Evolutionary conservation across 2,888 invertebrate genomes (phyloP).

Genomic region (Acanthoscelides obtectus): DNA sequence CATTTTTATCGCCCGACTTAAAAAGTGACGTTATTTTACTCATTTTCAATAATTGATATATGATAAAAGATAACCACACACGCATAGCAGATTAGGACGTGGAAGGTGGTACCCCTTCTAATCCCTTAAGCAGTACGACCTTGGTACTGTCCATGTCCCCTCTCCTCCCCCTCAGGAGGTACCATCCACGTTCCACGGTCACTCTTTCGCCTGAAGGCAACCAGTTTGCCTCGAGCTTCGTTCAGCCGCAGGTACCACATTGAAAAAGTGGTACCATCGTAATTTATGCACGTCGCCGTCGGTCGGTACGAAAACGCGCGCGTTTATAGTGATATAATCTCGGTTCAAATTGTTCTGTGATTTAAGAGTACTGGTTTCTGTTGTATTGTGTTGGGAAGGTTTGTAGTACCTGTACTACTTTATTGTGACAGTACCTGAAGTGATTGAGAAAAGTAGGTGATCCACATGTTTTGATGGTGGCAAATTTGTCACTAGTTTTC

Average conservation of each 20-base stretch:
- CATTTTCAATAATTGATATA: too few relatives aligned
- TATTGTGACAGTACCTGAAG: background rate
- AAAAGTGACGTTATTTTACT: too few relatives aligned
- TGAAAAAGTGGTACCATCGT: slow-evolving; percentile 3
- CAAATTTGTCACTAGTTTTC: background rate
- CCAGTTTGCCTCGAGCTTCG: slow-evolving; percentile 45
- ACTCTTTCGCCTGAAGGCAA: slow-evolving; percentile 44
- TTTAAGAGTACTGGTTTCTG: background rate
- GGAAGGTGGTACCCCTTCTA: too few relatives aligned
- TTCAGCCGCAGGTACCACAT: slow-evolving; percentile 28
- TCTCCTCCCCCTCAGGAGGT: slow-evolving; percentile 15
- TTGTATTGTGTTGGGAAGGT: background rate
- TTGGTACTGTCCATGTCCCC: too few relatives aligned
- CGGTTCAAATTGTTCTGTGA: background rate
- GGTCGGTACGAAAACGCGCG: background rate
- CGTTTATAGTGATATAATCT: background rate
- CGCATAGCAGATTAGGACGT: too few relatives aligned
- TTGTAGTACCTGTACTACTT: background rate
- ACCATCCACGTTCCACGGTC: slow-evolving; percentile 32
- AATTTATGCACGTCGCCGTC: slow-evolving; percentile 22
- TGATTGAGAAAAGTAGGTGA: background rate
- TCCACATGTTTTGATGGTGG: background rate
- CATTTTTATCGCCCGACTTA: too few relatives aligned
- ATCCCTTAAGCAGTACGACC: too few relatives aligned
- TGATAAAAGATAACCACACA: too few relatives aligned